Conservation (phyloP, 2,797 vertebrate genomes). For the Passerculus sandwichensis region DNA sequence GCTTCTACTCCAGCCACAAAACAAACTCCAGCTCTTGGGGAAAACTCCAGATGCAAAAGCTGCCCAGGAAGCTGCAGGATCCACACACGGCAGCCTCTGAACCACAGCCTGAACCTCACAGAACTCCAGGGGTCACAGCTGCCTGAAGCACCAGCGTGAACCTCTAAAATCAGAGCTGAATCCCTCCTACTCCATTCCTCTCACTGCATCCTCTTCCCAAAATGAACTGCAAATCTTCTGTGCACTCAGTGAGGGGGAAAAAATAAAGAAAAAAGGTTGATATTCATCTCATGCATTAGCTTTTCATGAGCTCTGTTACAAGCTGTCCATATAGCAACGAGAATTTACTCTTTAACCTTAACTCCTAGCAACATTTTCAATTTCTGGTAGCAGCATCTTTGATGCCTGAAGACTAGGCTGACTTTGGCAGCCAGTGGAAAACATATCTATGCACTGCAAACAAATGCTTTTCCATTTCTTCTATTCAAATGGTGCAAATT, state of each 20-base stretch:
- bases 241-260: neutral
- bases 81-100: neutral
- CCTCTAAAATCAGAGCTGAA: neutral
- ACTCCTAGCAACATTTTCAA: constrained; percentile 15
- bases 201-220: neutral
- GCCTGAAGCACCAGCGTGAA: neutral
- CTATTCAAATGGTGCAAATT: neutral
- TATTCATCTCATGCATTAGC: constrained; percentile 1
- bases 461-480: neutral
- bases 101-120: neutral
- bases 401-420: neutral
- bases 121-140: neutral
- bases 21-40: neutral
- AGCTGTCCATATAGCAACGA: neutral
- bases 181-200: neutral
- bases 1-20: neutral
- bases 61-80: neutral
- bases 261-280: neutral
- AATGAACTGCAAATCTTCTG: neutral
- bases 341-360: constrained; percentile 2
- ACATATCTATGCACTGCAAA: neutral
- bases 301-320: neutral
- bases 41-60: neutral
- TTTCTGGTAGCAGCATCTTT: neutral
- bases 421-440: neutral